Conservation (phyloP, 1,140 invertebrate species). For the Bombus picipes region DNA sequence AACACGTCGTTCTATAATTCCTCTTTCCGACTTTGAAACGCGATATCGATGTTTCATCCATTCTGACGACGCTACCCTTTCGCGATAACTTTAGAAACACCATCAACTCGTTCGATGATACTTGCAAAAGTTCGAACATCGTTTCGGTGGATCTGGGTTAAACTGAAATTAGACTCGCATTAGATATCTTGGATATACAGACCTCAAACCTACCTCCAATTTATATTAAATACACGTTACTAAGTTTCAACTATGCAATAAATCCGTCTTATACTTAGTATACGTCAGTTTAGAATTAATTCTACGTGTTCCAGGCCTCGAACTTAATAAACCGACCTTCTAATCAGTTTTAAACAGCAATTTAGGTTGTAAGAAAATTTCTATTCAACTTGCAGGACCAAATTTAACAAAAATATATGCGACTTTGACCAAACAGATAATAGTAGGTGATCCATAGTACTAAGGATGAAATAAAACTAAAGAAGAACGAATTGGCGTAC, state of each 20-base stretch:
- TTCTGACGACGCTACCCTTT: too few species aligned
- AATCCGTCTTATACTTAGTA: neutral
- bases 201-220: neutral
- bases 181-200: neutral
- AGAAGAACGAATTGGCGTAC: neutral
- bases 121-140: neutral
- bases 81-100: neutral
- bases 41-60: neutral
- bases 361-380: neutral
- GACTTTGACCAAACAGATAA: too few species aligned
- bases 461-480: neutral
- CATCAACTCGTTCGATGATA: neutral
- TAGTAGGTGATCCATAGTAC: neutral
- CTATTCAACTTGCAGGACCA: neutral
- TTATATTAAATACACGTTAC: neutral
- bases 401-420: neutral
- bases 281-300: neutral
- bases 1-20: neutral
- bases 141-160: neutral
- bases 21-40: too few species aligned
- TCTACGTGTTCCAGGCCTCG: neutral
- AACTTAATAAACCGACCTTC: neutral
- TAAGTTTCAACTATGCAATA: neutral
- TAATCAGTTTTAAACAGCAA: neutral
- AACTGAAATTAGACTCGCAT: slow-evolving; percentile 3